Evolutionary conservation across 2,113 vertebrate species (phyloP).

Genomic region (Pogona vitticeps): DNA sequence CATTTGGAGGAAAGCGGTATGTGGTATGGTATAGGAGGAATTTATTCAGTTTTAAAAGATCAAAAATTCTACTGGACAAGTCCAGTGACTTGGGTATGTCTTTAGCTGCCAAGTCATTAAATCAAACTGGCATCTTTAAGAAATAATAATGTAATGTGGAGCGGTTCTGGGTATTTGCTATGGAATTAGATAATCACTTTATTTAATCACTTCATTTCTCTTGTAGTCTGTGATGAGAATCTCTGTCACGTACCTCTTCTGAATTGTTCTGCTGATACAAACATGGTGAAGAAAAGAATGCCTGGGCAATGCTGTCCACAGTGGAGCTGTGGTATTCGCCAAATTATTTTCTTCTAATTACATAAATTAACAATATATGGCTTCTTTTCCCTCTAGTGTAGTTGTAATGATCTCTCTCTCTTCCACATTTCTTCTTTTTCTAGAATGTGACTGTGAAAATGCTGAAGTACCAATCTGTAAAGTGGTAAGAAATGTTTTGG

Average conservation of each 20-base stretch:
- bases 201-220: conserved; percentile 16
- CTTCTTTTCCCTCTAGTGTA: neutral
- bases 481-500: conserved; percentile 81
- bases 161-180: rapidly evolving
- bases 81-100: neutral
- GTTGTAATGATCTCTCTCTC: conserved; percentile 17
- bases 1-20: neutral
- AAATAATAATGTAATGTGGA: neutral
- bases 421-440: conserved; percentile 30
- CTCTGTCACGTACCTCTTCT: conserved; percentile 82
- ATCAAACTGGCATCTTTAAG: neutral
- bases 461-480: conserved; percentile 79
- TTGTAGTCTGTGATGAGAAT: conserved; percentile 89
- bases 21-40: neutral
- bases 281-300: conserved; percentile 79
- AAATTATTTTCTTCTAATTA: conserved; percentile 45
- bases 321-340: conserved; percentile 88
- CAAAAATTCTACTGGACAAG: neutral
- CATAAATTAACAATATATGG: neutral
- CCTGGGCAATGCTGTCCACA: conserved; percentile 88
- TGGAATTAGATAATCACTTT: conserved; percentile 1
- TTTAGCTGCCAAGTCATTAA: neutral
- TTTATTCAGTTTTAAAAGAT: neutral
- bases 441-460: conserved; percentile 94
- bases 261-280: conserved; percentile 84